phyloP scores from a whole-genome alignment of 2,888 invertebrate species.

The Eilema griseolum region DNA sequence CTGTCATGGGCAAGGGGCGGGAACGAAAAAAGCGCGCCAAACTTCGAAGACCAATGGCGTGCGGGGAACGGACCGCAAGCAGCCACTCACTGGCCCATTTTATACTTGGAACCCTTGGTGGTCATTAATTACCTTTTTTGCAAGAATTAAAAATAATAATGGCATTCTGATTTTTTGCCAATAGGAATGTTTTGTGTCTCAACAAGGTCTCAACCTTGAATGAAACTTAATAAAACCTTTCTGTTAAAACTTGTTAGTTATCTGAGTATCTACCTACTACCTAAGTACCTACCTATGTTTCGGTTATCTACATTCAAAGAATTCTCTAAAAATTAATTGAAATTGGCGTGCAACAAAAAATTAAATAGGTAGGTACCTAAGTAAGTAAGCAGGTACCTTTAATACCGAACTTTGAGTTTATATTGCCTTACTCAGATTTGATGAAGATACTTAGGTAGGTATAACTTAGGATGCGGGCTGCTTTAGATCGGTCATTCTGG shows the following conservation, averaged over 20 bases:
- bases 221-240: constrained; percentile 27
- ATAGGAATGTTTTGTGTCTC: constrained; percentile 31
- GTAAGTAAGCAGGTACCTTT: too few species aligned
- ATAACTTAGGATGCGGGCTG: too few species aligned
- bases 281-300: not conserved
- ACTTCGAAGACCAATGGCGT: constrained; percentile 82
- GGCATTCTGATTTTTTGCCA: constrained; percentile 42
- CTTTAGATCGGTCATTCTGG: too few species aligned
- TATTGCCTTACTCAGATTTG: not conserved
- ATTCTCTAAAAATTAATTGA: too few species aligned
- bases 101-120: constrained; percentile 80
- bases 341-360: too few species aligned
- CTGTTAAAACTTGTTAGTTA: constrained; percentile 16
- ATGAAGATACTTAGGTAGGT: too few species aligned
- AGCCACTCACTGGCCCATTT: constrained; percentile 78
- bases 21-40: constrained; percentile 83
- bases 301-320: too few species aligned
- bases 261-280: not conserved
- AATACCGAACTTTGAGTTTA: too few species aligned
- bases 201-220: constrained; percentile 14
- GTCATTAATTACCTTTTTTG: constrained; percentile 67
- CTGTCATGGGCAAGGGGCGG: constrained; percentile 83
- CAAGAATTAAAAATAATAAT: constrained; percentile 53
- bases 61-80: constrained; percentile 63
- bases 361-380: too few species aligned